Conservation (phyloP, 2,888 invertebrate species). For the Zygaena filipendulae region DNA sequence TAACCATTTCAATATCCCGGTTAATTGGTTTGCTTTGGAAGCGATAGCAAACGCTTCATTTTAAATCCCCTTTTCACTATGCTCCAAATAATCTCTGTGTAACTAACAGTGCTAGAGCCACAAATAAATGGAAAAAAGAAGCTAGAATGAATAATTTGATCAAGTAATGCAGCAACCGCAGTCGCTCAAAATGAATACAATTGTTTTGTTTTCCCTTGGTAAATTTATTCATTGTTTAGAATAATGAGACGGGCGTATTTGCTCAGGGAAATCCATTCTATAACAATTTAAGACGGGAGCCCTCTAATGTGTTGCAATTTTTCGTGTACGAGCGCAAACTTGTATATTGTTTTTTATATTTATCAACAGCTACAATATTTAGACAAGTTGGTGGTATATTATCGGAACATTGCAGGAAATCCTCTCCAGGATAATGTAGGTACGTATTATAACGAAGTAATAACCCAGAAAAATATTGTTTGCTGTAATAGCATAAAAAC, state of each 20-base stretch:
- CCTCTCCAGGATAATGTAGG: no score
- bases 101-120: constrained; percentile 1
- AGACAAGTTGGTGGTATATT: no score
- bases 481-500: no score
- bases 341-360: no score
- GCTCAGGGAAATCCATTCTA: constrained; percentile 55
- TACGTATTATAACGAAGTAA: no score
- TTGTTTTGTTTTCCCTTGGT: constrained; percentile 60
- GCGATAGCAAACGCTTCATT: no score
- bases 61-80: no score
- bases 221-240: constrained; percentile 64
- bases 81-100: no score
- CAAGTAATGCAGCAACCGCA: constrained; percentile 56
- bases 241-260: constrained; percentile 61
- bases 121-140: constrained; percentile 29
- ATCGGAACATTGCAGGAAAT: no score
- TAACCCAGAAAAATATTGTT: no score
- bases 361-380: no score
- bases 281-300: constrained; percentile 55
- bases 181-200: constrained; percentile 59
- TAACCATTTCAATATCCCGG: constrained; percentile 35
- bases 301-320: constrained; percentile 57
- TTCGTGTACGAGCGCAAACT: no score
- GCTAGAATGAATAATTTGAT: constrained; percentile 51
- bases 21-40: constrained; percentile 54